Percentiles rank a stretch among this genome's conserved stretches.
phyloP scores from a whole-genome alignment of 2,888 invertebrate genomes.

The Chirona hameri region DNA sequence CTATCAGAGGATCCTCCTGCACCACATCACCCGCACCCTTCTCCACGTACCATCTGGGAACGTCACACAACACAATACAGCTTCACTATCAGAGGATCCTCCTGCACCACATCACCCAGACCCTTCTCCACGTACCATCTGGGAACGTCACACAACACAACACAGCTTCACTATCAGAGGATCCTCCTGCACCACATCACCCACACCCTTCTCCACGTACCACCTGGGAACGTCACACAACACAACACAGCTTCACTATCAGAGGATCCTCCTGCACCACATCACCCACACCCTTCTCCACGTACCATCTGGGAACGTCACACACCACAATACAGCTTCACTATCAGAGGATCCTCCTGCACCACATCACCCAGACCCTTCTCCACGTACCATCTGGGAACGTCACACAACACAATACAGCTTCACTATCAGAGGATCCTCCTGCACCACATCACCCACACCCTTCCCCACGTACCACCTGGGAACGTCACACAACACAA shows the following conservation, averaged over 20 bases:
- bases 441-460: constrained; percentile 48
- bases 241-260: constrained; percentile 65
- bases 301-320: constrained; percentile 58
- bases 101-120: constrained; percentile 48
- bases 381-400: constrained; percentile 56
- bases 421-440: constrained; percentile 61
- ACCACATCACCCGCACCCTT: constrained; percentile 52
- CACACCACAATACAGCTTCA: no score
- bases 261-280: constrained; percentile 53
- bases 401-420: no score
- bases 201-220: constrained; percentile 53
- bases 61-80: no score
- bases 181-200: constrained; percentile 48
- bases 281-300: constrained; percentile 51
- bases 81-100: constrained; percentile 61
- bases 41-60: constrained; percentile 56
- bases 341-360: constrained; percentile 56
- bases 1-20: constrained; percentile 56
- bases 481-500: no score
- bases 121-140: constrained; percentile 57
- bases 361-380: constrained; percentile 52
- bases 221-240: no score
- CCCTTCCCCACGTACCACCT: constrained; percentile 57
- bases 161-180: constrained; percentile 66
- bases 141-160: no score